Evolutionary conservation across 2,888 invertebrate genomes (phyloP).

Genomic region (Lamellibrachia satsuma): DNA sequence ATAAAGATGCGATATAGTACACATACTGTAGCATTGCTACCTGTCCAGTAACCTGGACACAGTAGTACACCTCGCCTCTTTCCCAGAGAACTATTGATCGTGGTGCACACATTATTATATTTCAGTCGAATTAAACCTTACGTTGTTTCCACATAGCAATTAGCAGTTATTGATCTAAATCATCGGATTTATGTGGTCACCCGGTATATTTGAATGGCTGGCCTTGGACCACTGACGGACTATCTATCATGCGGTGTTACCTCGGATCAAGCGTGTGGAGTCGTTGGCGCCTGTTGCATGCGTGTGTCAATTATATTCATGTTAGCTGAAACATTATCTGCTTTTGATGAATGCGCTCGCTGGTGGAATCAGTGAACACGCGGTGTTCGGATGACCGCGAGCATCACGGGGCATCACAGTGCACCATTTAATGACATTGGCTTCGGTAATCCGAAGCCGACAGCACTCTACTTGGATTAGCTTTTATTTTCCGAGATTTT

Average conservation of each 20-base stretch:
- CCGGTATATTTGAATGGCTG: neutral
- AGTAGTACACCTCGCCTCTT: neutral
- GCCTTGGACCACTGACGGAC: neutral
- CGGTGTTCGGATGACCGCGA: neutral
- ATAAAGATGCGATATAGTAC: neutral
- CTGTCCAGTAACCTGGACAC: neutral
- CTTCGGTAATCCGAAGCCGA: neutral
- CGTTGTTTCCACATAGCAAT: conserved; percentile 17
- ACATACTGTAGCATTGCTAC: neutral
- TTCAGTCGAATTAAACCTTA: neutral
- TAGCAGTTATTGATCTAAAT: neutral
- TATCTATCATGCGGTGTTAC: neutral
- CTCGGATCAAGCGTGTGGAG: neutral
- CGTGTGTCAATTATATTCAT: neutral
- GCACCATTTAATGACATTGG: conserved; percentile 3
- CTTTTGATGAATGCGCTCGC: neutral
- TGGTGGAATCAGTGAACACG: neutral
- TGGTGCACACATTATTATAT: neutral
- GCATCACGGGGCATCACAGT: neutral
- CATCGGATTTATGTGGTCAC: neutral
- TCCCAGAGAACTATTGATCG: neutral
- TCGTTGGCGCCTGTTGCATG: neutral
- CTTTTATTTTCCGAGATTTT: conserved; percentile 3
- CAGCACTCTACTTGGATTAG: conserved; percentile 3
- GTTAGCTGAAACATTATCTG: conserved; percentile 8